Evolutionary conservation across 2,113 vertebrate species (phyloP).

Genomic region (Percopsis transmontana): DNA sequence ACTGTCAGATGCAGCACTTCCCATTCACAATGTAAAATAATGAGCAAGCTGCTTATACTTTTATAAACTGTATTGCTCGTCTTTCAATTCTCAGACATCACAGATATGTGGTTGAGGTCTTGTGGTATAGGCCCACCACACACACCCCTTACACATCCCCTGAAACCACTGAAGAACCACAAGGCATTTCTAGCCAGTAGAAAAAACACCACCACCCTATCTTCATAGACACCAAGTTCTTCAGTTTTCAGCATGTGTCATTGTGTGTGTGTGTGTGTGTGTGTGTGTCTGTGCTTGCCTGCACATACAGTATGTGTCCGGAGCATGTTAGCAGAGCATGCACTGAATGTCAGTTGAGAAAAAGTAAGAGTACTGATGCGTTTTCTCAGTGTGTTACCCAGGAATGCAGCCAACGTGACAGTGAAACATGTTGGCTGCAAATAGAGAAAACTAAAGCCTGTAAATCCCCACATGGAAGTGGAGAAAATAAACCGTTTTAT

Average conservation of each 20-base stretch:
- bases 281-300: neutral
- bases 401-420: neutral
- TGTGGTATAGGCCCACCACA: slow-evolving; percentile 48
- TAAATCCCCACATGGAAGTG: neutral
- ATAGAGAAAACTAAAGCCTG: neutral
- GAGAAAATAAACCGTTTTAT: neutral
- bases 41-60: too few relatives aligned
- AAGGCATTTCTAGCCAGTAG: slow-evolving; percentile 24
- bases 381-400: neutral
- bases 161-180: slow-evolving; percentile 51
- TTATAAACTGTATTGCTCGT: too few relatives aligned
- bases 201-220: neutral
- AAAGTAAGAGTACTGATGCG: neutral
- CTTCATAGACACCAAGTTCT: neutral
- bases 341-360: neutral
- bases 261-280: neutral
- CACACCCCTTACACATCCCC: slow-evolving; percentile 7
- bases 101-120: slow-evolving; percentile 32
- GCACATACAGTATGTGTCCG: neutral
- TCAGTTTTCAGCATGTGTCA: neutral
- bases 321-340: neutral
- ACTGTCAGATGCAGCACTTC: neutral
- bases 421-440: neutral
- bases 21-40: too few relatives aligned
- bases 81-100: slow-evolving; percentile 10